phyloP scores from a whole-genome alignment of 2,888 invertebrate species.

The Dichetophora obliterata region DNA sequence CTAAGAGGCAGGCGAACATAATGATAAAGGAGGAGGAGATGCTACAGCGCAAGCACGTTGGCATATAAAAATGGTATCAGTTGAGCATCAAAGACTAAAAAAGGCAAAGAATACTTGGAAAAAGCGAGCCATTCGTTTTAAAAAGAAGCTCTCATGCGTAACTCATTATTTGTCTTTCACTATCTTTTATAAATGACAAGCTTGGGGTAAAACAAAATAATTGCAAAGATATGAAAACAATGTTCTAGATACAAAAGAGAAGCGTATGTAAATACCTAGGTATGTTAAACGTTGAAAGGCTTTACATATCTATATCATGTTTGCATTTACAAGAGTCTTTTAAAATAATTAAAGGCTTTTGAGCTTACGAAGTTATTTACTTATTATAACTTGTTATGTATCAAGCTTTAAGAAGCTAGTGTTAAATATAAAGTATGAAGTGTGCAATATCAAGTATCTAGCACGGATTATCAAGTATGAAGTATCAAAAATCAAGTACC shows the following conservation, averaged over 20 bases:
- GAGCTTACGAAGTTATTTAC: too few relatives aligned
- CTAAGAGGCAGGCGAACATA: neutral
- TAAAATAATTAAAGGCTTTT: too few relatives aligned
- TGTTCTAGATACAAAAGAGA: neutral
- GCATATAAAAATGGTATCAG: slow-evolving; percentile 17
- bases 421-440: too few relatives aligned
- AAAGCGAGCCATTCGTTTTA: slow-evolving; percentile 56
- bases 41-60: slow-evolving; percentile 10
- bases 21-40: slow-evolving; percentile 30
- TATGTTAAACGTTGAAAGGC: neutral
- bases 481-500: too few relatives aligned
- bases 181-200: slow-evolving; percentile 42
- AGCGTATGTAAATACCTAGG: too few relatives aligned
- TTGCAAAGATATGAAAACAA: slow-evolving; percentile 41
- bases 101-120: slow-evolving; percentile 32
- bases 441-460: too few relatives aligned
- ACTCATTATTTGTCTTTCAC: slow-evolving; percentile 65
- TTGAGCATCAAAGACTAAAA: slow-evolving; percentile 1
- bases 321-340: too few relatives aligned
- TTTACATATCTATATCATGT: neutral
- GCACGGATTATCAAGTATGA: too few relatives aligned
- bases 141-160: slow-evolving; percentile 68
- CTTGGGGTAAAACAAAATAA: slow-evolving; percentile 40
- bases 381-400: too few relatives aligned
- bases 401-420: too few relatives aligned